Percentiles rank a stretch among this genome's conserved stretches.
These are phyloP conservation scores for Heterodera schachtii DNA, from an alignment of 1,140 invertebrate species.

Conservation along the genomic window DNA sequence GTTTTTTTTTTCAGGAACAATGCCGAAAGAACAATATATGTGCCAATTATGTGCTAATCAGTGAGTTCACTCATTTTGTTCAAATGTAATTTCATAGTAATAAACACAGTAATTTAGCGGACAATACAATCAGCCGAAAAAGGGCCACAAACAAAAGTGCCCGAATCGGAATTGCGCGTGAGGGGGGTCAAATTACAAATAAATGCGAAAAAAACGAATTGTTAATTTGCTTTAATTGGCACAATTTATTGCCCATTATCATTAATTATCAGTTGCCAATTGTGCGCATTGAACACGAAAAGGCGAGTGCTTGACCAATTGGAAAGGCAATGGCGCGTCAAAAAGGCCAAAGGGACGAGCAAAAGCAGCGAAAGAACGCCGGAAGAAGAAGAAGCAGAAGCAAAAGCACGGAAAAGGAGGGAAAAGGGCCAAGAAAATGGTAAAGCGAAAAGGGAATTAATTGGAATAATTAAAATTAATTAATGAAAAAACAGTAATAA, in stretches of 20 bases:
- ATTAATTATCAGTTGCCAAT: conserved; percentile 40
- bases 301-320: conserved; percentile 55
- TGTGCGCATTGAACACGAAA: conserved; percentile 56
- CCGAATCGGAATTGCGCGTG: conserved; percentile 55
- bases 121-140: conserved; percentile 60
- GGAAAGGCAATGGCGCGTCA: conserved; percentile 39
- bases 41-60: conserved; percentile 63
- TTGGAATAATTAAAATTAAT: no score
- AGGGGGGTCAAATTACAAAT: no score
- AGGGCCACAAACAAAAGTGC: conserved; percentile 62
- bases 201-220: conserved; percentile 15
- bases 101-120: conserved; percentile 27
- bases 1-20: neutral
- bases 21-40: conserved; percentile 64
- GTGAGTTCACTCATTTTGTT: conserved; percentile 4
- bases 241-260: no score
- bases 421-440: no score
- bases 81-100: neutral
- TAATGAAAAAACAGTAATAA: no score
- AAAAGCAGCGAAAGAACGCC: neutral
- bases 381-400: no score
- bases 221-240: no score
- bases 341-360: neutral
- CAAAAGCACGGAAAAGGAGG: no score
- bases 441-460: no score